Percentiles rank a stretch among this genome's conserved stretches.
Evolutionary conservation across 2,888 invertebrate species (phyloP).

Genomic region (Polymixis flavicincta): DNA sequence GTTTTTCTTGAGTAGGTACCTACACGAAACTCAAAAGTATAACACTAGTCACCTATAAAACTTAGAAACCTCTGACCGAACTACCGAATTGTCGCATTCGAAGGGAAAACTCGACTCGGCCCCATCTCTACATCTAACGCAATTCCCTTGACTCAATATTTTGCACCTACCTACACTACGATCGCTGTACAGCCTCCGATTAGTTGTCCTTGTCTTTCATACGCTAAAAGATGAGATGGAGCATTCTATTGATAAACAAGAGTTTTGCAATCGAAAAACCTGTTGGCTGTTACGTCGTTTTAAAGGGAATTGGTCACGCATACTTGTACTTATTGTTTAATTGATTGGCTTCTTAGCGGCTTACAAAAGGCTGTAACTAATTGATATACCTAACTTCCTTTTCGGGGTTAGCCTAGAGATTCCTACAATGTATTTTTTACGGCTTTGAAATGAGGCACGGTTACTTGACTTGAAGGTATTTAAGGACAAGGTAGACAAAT

Average conservation of each 20-base stretch:
- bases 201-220: conserved; percentile 49
- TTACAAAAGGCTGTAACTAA: conserved; percentile 5
- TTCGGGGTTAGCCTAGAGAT: neutral
- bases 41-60: neutral
- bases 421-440: neutral
- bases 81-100: conserved; percentile 19
- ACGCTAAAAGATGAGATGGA: conserved; percentile 45
- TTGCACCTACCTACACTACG: conserved; percentile 44
- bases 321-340: neutral
- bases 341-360: neutral
- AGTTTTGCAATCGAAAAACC: conserved; percentile 62
- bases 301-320: conserved; percentile 16
- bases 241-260: conserved; percentile 58
- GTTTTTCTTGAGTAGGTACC: no score
- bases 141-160: conserved; percentile 67
- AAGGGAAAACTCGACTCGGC: conserved; percentile 5
- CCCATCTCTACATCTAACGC: conserved; percentile 54
- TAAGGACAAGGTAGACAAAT: neutral
- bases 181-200: conserved; percentile 55
- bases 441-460: neutral
- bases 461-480: neutral
- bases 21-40: neutral
- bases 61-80: neutral
- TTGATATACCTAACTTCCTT: neutral
- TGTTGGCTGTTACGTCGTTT: conserved; percentile 52